Evolutionary conservation across 2,888 invertebrate species (phyloP).

Genomic region (Drosophila rubida): DNA sequence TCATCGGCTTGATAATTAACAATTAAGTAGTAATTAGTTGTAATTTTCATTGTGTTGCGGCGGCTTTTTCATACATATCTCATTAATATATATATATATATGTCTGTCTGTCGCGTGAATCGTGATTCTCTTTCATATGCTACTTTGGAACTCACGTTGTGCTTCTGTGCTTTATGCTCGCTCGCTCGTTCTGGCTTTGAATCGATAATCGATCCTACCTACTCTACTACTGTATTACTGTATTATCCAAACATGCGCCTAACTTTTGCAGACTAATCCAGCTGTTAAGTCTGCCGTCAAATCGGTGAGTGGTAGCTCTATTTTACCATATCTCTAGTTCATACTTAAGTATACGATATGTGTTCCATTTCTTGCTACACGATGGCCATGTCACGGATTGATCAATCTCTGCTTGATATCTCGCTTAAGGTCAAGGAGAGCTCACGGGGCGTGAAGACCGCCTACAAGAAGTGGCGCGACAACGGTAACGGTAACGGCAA

Average conservation of each 20-base stretch:
- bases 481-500: constrained; percentile 84
- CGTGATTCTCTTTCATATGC: constrained; percentile 64
- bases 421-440: constrained; percentile 89
- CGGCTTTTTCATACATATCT: constrained; percentile 21
- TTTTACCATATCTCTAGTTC: neutral
- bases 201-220: constrained; percentile 20
- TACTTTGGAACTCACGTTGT: constrained; percentile 70
- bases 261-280: constrained; percentile 93
- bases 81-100: constrained; percentile 48
- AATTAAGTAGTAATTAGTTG: constrained; percentile 45
- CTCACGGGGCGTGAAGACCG: constrained; percentile 91
- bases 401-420: neutral
- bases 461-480: constrained; percentile 89
- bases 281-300: constrained; percentile 97
- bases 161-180: constrained; percentile 63
- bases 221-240: constrained; percentile 23
- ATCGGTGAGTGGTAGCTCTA: constrained; percentile 90
- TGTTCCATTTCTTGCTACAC: neutral
- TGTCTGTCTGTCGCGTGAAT: constrained; percentile 34
- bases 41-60: constrained; percentile 16
- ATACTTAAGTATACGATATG: neutral
- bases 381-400: neutral
- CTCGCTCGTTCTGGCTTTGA: constrained; percentile 35
- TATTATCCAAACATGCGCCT: constrained; percentile 56
- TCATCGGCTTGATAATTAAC: constrained; percentile 48